Percentiles rank a stretch among this genome's conserved stretches.
Conservation (phyloP, 2,113 vertebrate species). For the Tragulus kanchil region DNA sequence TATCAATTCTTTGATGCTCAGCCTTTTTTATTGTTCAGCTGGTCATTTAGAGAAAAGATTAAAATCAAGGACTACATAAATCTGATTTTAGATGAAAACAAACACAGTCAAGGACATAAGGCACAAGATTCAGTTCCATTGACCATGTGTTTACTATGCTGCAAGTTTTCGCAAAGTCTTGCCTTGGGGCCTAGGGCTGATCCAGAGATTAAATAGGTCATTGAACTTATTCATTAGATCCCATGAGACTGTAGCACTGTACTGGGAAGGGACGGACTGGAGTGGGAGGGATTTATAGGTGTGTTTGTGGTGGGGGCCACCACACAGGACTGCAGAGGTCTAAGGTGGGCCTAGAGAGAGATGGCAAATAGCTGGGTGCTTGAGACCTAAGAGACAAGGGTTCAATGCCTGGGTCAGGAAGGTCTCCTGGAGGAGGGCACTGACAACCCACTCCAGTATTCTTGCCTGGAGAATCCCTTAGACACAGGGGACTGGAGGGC, state of each 20-base stretch:
- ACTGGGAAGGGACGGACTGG: background rate
- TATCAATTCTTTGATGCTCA: too few species aligned
- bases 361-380: background rate
- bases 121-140: background rate
- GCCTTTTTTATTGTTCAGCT: too few species aligned
- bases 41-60: background rate
- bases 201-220: background rate
- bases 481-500: background rate
- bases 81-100: slow-evolving; percentile 26
- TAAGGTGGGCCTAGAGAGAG: background rate
- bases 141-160: background rate
- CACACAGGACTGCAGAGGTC: background rate
- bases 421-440: background rate
- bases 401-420: background rate
- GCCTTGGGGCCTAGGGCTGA: background rate
- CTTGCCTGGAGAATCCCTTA: background rate
- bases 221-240: background rate
- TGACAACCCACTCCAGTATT: background rate
- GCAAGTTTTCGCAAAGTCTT: background rate
- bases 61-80: background rate
- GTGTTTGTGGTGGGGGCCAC: background rate
- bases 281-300: background rate
- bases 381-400: background rate
- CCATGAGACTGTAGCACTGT: fast-evolving
- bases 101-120: background rate